A percentile compares a stretch with the other conserved stretches of the same genome.
Conservation (phyloP, 2,888 invertebrate genomes). For the Tachystola acroxantha region DNA sequence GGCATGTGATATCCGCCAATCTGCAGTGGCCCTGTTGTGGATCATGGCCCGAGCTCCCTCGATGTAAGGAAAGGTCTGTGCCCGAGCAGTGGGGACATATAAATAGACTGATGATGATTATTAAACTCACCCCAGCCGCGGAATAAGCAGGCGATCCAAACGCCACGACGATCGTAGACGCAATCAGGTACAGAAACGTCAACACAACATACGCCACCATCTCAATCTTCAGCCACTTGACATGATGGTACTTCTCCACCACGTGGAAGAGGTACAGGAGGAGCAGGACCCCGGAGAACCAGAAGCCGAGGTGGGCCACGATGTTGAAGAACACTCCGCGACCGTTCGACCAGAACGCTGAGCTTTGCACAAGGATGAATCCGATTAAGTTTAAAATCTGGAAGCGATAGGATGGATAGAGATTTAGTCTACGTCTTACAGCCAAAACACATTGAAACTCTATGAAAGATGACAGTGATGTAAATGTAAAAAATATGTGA, state of each 20-base stretch:
- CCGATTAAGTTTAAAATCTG: conserved; percentile 85
- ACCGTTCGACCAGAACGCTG: conserved; percentile 76
- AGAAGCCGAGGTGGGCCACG: conserved; percentile 87
- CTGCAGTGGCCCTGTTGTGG: no score
- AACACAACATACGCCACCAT: conserved; percentile 84
- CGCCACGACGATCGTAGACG: conserved; percentile 84
- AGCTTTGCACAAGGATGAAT: conserved; percentile 87
- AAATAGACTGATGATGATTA: no score
- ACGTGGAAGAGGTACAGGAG: conserved; percentile 89
- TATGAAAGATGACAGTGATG: no score
- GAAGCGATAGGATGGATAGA: conserved; percentile 28
- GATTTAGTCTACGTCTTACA: no score
- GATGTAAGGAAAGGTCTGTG: no score
- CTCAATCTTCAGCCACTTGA: conserved; percentile 92
- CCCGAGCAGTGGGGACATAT: no score
- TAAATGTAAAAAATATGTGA: no score
- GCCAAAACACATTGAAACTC: no score
- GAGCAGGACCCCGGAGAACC: conserved; percentile 85
- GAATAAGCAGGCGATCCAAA: conserved; percentile 80
- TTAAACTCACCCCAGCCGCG: conserved; percentile 88
- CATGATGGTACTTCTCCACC: conserved; percentile 87
- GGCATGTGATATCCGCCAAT: no score
- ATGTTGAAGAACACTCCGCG: conserved; percentile 87
- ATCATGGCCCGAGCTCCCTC: no score
- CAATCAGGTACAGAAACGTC: conserved; percentile 85